Percentiles rank a stretch among this genome's conserved stretches.
Evolutionary conservation across 2,888 invertebrate species (phyloP).

Genomic region (Ellobium chinense): DNA sequence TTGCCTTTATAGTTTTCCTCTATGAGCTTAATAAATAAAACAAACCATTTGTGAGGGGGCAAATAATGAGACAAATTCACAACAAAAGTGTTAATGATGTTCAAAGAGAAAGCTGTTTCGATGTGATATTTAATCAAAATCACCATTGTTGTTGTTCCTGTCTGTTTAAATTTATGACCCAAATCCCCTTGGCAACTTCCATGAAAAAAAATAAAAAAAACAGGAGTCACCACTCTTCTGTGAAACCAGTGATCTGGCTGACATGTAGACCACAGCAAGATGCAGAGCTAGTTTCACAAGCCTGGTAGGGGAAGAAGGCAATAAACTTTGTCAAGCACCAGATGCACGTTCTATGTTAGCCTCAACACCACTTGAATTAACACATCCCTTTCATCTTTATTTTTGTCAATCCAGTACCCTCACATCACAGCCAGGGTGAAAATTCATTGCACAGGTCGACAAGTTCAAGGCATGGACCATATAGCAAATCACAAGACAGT

Average conservation of each 20-base stretch:
- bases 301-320: neutral
- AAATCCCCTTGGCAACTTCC: no score
- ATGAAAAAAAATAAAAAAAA: neutral
- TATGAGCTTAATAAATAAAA: no score
- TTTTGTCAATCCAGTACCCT: neutral
- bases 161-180: neutral
- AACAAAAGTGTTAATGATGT: neutral
- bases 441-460: conserved; percentile 6
- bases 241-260: neutral
- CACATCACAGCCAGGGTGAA: conserved; percentile 22
- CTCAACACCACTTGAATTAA: neutral
- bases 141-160: neutral
- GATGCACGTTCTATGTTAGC: neutral
- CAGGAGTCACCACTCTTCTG: neutral
- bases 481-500: conserved; percentile 9
- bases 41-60: no score
- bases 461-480: conserved; percentile 23
- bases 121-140: neutral
- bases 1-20: no score
- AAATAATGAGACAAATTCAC: no score
- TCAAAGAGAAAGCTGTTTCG: neutral
- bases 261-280: neutral
- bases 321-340: conserved; percentile 11
- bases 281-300: neutral
- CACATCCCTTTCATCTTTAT: neutral